Conservation (phyloP, 2,797 vertebrate species). For the Thamnophis elegans region DNA sequence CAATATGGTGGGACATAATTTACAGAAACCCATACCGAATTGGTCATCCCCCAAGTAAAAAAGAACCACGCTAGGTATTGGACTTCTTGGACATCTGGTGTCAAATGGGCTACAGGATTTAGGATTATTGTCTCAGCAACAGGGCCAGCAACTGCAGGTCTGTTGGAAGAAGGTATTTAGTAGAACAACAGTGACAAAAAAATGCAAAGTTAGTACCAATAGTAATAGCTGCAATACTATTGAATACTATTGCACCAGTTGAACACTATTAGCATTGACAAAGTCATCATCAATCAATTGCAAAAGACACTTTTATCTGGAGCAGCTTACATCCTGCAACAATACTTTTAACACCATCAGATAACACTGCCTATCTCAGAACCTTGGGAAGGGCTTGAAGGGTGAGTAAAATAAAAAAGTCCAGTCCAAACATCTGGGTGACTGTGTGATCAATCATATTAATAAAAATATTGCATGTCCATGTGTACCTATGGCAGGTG, state of each 20-base stretch:
- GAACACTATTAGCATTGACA: neutral
- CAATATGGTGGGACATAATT: neutral
- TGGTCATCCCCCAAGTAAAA: neutral
- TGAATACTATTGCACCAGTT: neutral
- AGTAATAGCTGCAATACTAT: neutral
- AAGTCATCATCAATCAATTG: neutral
- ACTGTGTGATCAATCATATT: neutral
- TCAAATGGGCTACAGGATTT: neutral
- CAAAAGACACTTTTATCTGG: neutral
- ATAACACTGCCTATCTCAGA: neutral
- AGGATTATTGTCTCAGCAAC: neutral
- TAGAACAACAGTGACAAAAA: neutral
- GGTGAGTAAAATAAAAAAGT: neutral
- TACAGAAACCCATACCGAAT: neutral
- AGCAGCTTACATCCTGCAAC: neutral
- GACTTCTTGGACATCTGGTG: neutral
- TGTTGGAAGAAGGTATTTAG: neutral
- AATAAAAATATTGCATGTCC: neutral
- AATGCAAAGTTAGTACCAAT: neutral
- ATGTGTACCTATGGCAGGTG: neutral
- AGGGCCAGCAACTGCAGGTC: neutral
- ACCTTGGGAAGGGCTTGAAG: neutral
- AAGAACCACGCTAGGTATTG: neutral
- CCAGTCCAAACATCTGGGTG: neutral
- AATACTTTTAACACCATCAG: neutral